Base-by-base conservation (phyloP, 2,797 vertebrate genomes). In the Falco peregrinus region DNA sequence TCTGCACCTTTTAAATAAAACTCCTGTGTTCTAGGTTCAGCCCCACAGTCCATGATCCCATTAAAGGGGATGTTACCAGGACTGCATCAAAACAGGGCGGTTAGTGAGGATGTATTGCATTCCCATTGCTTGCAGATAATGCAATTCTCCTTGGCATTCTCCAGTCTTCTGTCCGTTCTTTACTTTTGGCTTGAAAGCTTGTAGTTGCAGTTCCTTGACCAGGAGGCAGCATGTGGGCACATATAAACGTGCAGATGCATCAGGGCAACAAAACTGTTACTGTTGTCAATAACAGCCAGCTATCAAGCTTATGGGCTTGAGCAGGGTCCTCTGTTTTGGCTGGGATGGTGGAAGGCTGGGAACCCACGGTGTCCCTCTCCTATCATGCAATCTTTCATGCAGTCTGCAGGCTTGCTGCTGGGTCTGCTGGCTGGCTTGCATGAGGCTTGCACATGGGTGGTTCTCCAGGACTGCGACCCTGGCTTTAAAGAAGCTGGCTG, bases 31-130 rank as follows among this genome's bases (percentile, higher is more conserved):
- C 13, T 45, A 28, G 8, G 24, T 50, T 59, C 74, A 75, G 51
- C 11, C 25, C 10, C 8, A 5, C 17, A 59, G 41, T n/a, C 45
- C 3, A 2, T 31, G 13, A 5, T 50, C 24, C 31, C 2, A 2
- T 70, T 75, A 45, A 54, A 54, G 18, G 18, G 13, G 9, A 5
- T 29, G 13, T 41, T 61, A 68, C 2, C 16, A 73, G 19, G 50
- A 20, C 20, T 29, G 9, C 11, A 26, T 48, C 60, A 50, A 14
- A 86, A 45, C 5, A 39, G 43, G 11, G 20, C 39, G 31, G 9
- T 78, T 83, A 15, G 9, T 31, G 47, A 74, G 56, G 61, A 67
- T 48, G n/a, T 8, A 16, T n/a, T 59, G 24, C n/a, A 39, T 13
- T 47, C 33, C 67, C 0, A 2, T 25, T 63, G n/a, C 13, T 43